These are phyloP conservation scores for Pterocles orientalis DNA, from an alignment of 2,113 vertebrate species.

Conservation along the genomic window DNA sequence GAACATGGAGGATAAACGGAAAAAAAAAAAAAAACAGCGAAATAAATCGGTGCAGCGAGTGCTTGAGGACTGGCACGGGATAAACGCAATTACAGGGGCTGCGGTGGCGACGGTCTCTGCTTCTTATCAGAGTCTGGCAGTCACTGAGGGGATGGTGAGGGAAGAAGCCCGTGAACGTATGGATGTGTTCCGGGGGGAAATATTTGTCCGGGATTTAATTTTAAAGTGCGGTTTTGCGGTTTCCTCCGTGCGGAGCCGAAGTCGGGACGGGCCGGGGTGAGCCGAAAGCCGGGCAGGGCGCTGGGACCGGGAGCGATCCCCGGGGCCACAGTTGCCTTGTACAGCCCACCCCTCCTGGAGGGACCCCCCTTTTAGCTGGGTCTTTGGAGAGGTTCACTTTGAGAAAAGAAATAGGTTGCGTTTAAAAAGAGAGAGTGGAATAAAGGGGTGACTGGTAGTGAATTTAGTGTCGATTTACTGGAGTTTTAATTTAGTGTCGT, in stretches of 20 bases:
- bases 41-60: neutral
- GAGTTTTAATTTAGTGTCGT: neutral
- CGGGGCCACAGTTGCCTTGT: neutral
- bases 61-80: neutral
- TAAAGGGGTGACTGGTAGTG: accelerated
- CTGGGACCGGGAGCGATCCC: neutral
- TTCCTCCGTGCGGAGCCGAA: neutral
- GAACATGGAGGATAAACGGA: neutral
- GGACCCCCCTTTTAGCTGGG: neutral
- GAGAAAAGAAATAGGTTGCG: accelerated
- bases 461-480: neutral
- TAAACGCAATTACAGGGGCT: neutral
- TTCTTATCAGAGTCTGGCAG: neutral
- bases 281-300: neutral
- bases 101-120: neutral
- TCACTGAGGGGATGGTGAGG: neutral
- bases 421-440: neutral
- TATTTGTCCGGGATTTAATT: neutral
- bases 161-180: neutral
- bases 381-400: accelerated
- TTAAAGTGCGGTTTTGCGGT: neutral
- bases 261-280: neutral
- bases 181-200: neutral
- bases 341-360: neutral
- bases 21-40: neutral